Evolutionary conservation across 1,140 invertebrate species (phyloP).

Genomic region (Halictus rubicundus): DNA sequence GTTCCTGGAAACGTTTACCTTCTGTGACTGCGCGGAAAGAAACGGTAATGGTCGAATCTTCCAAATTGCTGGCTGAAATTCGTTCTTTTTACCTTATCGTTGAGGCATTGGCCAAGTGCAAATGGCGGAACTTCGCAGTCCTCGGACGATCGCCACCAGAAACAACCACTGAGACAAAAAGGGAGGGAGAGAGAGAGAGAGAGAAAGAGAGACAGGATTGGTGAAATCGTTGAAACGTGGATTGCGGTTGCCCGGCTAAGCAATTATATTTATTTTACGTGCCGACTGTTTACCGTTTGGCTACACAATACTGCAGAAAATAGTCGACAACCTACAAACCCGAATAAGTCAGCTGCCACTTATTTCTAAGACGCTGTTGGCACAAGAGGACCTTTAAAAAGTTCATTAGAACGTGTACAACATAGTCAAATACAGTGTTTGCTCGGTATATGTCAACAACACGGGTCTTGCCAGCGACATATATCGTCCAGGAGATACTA

Average conservation of each 20-base stretch:
- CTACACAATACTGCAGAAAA: not conserved
- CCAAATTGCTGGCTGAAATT: constrained; percentile 22
- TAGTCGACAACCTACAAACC: not conserved
- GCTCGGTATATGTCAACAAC: too few species aligned
- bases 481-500: too few species aligned
- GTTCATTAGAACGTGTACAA: too few species aligned
- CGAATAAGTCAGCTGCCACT: too few species aligned
- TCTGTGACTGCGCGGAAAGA: constrained; percentile 3
- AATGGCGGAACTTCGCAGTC: not conserved
- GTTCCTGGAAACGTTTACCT: constrained; percentile 36
- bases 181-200: not conserved
- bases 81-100: not conserved
- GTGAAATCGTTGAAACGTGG: not conserved
- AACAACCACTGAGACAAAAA: too few species aligned
- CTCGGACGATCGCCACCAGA: not conserved
- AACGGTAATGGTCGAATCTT: constrained; percentile 25
- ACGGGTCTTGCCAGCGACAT: too few species aligned
- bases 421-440: too few species aligned
- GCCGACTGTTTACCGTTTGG: not conserved
- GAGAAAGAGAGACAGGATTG: not conserved
- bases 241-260: not conserved
- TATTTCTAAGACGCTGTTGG: too few species aligned
- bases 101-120: not conserved
- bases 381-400: too few species aligned
- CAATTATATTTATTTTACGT: constrained; percentile 4